Evolutionary conservation across 2,888 invertebrate genomes (phyloP), one percentile per base, ranked within the genome.

Genomic region (Miltochrista miniata): DNA sequence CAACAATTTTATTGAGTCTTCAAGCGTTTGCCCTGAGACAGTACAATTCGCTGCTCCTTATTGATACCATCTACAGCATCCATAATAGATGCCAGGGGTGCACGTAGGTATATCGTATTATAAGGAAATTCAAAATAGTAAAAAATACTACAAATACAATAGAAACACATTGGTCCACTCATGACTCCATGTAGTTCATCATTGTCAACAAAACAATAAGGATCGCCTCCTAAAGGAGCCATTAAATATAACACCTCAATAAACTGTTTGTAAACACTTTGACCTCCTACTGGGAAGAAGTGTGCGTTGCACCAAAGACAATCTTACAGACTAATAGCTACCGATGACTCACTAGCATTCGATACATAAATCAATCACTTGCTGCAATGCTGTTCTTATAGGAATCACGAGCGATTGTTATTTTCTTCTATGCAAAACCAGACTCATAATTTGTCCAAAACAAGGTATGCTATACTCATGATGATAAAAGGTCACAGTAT

Each of bases 201-300:
- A 83, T 75, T 85, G 84, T 84, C 76, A 77, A 64, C 63, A 61
- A 58, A 74, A 86, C 83, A 88, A 83, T 79, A 75, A 77, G 72
- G 63, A 70, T 64, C 62, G 80, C 81, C 87, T 87, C 81, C 87
- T 74, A 90, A 85, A 90, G 90, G 72, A 90, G 90, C 83, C 81
- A 84, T 90, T 84, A 85, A 83, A 85, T 68, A 85, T 76, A 88
- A 85, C 85, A 89, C 85, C 84, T 90, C 85, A 83, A 90, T 90
- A 89, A 90, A 90, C 81, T 91, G 88, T 91, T 91, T 89, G 90
- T 90, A 90, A 90, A 91, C 91, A 91, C 72, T 81, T 78, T 87
- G 86, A 86, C 84, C 83, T 61, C 90, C 90, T 87, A 81, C 90
- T 83, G 90, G 42, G 91, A 76, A 71, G 70, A 64, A 65, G 67